Evolutionary conservation across 2,888 invertebrate genomes (phyloP), one percentile per base, ranked within the genome.

Genomic region (Cryptophagus acutangulus): DNA sequence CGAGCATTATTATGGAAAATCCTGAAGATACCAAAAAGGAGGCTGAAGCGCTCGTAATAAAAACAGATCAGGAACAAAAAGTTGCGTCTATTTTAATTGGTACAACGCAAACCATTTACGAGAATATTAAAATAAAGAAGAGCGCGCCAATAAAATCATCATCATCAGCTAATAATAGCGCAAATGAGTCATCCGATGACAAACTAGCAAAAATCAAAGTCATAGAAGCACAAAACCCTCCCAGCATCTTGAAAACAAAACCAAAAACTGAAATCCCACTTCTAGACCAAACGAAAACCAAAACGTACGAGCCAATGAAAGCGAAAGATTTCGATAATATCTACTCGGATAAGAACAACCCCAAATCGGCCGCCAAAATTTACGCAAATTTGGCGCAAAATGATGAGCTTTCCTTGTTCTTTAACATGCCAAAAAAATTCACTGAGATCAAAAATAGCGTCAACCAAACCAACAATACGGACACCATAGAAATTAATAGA

Each of bases 401-500:
- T 45, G 65, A 65, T 44, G 63, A 67, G 39, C 42, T 64, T 37
- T 63, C 63, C 1, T 48, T 66, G 37, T 69, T 69, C 44, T 70
- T 67, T 42, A 67, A 69, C 49, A 59, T 68, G 51, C 66, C 68
- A n/a, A 63, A 64, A 40, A 59, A 55, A 26, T 54, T 65, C 6
- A 52, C 41, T 20, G 61, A 63, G 17, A 43, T 63, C 13, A 64
- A 60, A 46, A 58, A 57, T 41, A 59, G 52, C 36, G 39, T 58
- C 10, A 45, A 38, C 17, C 46, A 50, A 45, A 42, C 47, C 34
- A 46, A 41, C 29, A 72, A 71, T 48, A 74, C 74, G 54, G 77
- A 77, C 57, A 79, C 78, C 1, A 61, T 79, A 48, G 78, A 78
- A 41, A 75, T 81, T 36, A 79, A 78, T 63, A 49, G 61, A 40